Base-by-base conservation (phyloP, 2,888 invertebrate species). In the Phanerotoma sp. region DNA sequence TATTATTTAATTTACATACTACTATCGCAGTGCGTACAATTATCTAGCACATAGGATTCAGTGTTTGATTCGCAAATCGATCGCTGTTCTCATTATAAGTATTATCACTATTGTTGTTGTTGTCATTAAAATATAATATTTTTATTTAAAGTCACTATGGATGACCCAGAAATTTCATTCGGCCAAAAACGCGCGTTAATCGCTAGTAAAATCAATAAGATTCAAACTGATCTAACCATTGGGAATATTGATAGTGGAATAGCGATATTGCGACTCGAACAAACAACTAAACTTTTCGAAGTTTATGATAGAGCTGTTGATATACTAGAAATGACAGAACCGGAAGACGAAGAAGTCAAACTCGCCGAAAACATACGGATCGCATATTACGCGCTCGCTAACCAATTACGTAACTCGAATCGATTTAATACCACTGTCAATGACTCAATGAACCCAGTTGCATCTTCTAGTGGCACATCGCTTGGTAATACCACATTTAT, bases 401-500 rank as follows among this genome's bases (percentile, higher is more conserved):
- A 13, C 13, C 11, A 7, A n/a, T 4, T 33, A 33, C 5, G 4
- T 13, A 33, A n/a, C n/a, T n/a, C n/a, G n/a, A n/a, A n/a, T n/a
- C n/a, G n/a, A n/a, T n/a, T n/a, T n/a, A 33, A 33, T 7, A 9
- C 10, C 4, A 33, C 11, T 13, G 13, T n/a, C 33, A 11, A 33
- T 11, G 13, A 13, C 13, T 33, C 33, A 33, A 5, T 7, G 11
- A 33, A 33, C 10, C 4, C 33, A 33, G 13, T n/a, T 13, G 4
- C 33, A 7, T 7, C 5, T 13, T n/a, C 11, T 5, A 33, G n/a
- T 4, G 13, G 4, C 13, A 13, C 6, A 33, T 28, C 28, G 10
- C 6, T 10, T 5, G 28, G 5, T 7, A 33, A 56, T 20, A 28
- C 48, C 21, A 56, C 48, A 4, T 38, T 32, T 41, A 35, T 52